Evolutionary conservation across 2,888 invertebrate genomes (phyloP).

Genomic region (Dichetophora obliterata): DNA sequence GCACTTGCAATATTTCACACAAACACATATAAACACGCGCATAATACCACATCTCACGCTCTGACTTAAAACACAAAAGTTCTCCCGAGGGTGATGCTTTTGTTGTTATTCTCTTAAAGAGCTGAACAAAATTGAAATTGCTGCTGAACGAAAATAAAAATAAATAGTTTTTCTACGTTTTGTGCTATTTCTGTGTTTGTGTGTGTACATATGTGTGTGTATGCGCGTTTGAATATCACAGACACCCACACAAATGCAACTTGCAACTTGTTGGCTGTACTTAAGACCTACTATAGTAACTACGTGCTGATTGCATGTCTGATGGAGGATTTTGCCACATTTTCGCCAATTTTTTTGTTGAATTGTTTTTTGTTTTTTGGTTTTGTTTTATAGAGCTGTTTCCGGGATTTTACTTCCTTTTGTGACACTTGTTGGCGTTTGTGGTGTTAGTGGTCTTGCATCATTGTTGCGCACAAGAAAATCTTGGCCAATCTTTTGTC

Average conservation of each 20-base stretch:
- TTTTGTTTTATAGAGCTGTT: constrained; percentile 4
- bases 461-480: constrained; percentile 29
- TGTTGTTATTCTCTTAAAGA: background rate
- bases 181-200: constrained; percentile 2
- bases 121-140: constrained; percentile 22
- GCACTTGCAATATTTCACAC: background rate
- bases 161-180: background rate
- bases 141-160: constrained; percentile 15
- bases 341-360: constrained; percentile 27
- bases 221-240: background rate
- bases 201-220: background rate
- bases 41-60: background rate
- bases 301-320: constrained; percentile 36
- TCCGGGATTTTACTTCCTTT: background rate
- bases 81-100: background rate
- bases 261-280: constrained; percentile 36
- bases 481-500: constrained; percentile 44
- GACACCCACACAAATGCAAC: constrained; percentile 7
- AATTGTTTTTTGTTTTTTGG: background rate
- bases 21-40: background rate
- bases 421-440: constrained; percentile 24
- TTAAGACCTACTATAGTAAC: constrained; percentile 24
- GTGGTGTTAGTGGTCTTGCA: constrained; percentile 17
- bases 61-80: background rate
- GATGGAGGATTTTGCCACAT: constrained; percentile 31